These are phyloP conservation scores for Shinisaurus crocodilurus DNA, from an alignment of 2,113 vertebrate genomes.

Conservation along the genomic window DNA sequence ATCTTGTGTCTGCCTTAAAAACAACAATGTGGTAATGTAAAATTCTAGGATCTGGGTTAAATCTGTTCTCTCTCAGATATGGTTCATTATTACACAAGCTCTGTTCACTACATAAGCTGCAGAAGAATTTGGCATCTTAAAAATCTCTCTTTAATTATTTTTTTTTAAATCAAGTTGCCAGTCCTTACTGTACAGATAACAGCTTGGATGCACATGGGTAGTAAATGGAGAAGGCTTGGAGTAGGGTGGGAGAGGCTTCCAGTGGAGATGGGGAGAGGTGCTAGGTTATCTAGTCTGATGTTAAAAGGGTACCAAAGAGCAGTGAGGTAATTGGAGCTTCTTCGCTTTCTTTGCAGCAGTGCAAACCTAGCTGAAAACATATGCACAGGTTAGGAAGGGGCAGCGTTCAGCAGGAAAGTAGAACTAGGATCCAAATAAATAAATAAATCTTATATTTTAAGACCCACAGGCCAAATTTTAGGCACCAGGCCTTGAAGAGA, in stretches of 20 bases:
- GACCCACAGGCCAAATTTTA: neutral
- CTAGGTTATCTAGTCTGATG: neutral
- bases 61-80: conserved; percentile 47
- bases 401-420: neutral
- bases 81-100: neutral
- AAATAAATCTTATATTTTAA: neutral
- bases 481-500: neutral
- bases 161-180: neutral
- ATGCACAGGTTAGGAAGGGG: neutral
- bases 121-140: neutral
- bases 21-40: conserved; percentile 40
- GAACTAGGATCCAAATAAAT: neutral
- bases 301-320: neutral
- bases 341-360: neutral
- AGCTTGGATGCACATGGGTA: neutral
- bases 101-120: neutral
- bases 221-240: neutral
- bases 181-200: neutral
- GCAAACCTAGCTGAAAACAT: neutral
- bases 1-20: conserved; percentile 47
- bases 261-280: neutral
- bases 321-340: neutral
- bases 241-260: neutral
- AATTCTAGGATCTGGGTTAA: conserved; percentile 33
- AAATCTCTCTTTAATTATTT: neutral